Percentiles rank a stretch among this genome's conserved stretches.
Conservation (phyloP, 2,888 invertebrate genomes). For the Lasioglossum zephyrum region DNA sequence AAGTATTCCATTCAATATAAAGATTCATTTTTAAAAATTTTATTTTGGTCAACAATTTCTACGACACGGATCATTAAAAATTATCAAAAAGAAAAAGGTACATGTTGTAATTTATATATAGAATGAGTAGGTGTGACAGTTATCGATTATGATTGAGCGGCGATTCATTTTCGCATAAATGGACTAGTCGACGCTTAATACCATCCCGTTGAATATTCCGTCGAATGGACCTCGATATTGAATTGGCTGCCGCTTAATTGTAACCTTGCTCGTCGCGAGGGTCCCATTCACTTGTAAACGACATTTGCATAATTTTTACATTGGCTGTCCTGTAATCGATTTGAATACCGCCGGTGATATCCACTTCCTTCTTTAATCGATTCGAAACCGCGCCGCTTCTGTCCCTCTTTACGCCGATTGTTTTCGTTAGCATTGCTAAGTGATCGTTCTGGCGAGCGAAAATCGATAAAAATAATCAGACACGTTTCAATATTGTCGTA, state of each 20-base stretch:
- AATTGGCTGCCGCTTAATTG: constrained; percentile 83
- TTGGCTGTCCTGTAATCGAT: constrained; percentile 79
- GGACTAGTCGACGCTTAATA: constrained; percentile 81
- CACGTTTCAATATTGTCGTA: background rate
- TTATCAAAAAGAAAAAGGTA: too few species aligned
- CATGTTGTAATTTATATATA: background rate
- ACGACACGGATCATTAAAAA: background rate
- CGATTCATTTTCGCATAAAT: constrained; percentile 76
- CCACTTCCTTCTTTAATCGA: constrained; percentile 55
- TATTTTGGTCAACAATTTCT: background rate
- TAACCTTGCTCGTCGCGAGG: constrained; percentile 80
- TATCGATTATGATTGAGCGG: constrained; percentile 28
- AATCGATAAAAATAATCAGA: constrained; percentile 44
- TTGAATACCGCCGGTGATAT: constrained; percentile 71
- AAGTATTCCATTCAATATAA: background rate
- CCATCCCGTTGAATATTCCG: constrained; percentile 82
- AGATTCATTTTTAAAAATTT: background rate
- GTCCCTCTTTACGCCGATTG: constrained; percentile 60
- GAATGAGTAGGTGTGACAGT: background rate
- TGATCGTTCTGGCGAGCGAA: constrained; percentile 38
- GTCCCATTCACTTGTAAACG: constrained; percentile 81
- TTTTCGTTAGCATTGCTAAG: constrained; percentile 67
- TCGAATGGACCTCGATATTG: constrained; percentile 83
- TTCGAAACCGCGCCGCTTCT: constrained; percentile 46
- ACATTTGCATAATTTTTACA: constrained; percentile 84